Base-by-base conservation (phyloP, 2,797 vertebrate species). In the Coranthus polyacanthus region DNA sequence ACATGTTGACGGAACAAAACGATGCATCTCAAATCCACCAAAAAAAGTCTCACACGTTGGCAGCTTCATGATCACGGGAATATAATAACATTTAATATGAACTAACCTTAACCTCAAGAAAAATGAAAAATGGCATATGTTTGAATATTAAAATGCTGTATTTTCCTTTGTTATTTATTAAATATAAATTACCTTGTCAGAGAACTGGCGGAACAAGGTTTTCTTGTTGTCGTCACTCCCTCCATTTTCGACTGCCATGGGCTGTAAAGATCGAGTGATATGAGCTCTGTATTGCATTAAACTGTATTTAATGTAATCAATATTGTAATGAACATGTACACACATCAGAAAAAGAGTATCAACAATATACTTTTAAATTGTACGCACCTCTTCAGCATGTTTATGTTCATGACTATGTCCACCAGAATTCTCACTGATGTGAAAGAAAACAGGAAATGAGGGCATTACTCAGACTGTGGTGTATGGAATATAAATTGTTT, bases 111-210 rank as follows among this genome's bases (percentile, higher is more conserved):
- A 26, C 3, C 3, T 26, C 24, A 26, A 3, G 24, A 26, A 3
- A 26, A 26, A 26, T 6, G 6, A 26, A 26, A 26, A 26, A 26
- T 26, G 24, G 6, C 24, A 6, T 26, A 6, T 26, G 32, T 21
- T 52, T 34, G 5, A 34, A 18, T n/a, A 53, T 54, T 16, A 24
- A 55, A 16, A 52, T 20, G 12, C 17, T 8, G 12, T 32, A 13
- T 32, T 21, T 21, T 21, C 10, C 41, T 56, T 12, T 26, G 26
- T 24, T 2, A n/a, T 45, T 2, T 45, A 3, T 24, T 49, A n/a
- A 15, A 15, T 13, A 22, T 26, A 3, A 17, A 47, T 72, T 80
- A 91, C 90, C 84, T 87, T 50, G 61, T 89, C 86, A 42, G 82
- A 84, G 59, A 70, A 72, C 24, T 86, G 76, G 6, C 55, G 49